phyloP scores from a whole-genome alignment of 2,888 invertebrate genomes.

The Allygus modestus region DNA sequence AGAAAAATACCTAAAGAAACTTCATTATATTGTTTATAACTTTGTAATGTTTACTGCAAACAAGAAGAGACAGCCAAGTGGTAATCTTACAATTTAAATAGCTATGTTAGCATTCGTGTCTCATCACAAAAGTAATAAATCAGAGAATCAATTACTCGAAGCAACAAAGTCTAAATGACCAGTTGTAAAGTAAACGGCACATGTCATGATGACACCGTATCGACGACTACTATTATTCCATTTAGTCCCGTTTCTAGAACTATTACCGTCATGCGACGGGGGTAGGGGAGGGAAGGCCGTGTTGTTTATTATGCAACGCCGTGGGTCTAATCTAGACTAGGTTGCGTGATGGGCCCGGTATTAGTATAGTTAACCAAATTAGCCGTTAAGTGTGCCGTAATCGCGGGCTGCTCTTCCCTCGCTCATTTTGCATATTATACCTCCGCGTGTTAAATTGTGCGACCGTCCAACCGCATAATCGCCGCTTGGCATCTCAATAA shows the following conservation, averaged over 20 bases:
- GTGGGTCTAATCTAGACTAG: slow-evolving; percentile 38
- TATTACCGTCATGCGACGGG: slow-evolving; percentile 9
- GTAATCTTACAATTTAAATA: too few species aligned
- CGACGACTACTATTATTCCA: slow-evolving; percentile 36
- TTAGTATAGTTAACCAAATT: slow-evolving; percentile 52
- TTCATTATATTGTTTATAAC: too few species aligned
- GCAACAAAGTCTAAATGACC: not conserved
- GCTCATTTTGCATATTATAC: slow-evolving; percentile 48
- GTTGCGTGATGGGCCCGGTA: slow-evolving; percentile 47
- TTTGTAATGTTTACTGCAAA: too few species aligned
- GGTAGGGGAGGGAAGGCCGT: not conserved
- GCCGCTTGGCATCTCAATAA: not conserved
- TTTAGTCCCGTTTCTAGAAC: not conserved
- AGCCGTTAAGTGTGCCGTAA: slow-evolving; percentile 54
- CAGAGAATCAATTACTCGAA: not conserved
- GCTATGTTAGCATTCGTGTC: not conserved
- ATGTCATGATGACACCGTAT: slow-evolving; percentile 9
- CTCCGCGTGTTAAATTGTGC: slow-evolving; percentile 52
- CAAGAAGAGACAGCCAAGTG: too few species aligned
- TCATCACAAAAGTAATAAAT: not conserved
- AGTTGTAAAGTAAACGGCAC: not conserved
- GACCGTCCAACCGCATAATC: slow-evolving; percentile 14
- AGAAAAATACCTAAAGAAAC: too few species aligned
- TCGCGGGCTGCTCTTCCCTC: slow-evolving; percentile 44
- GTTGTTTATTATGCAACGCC: slow-evolving; percentile 31